Conservation (phyloP, 2,113 vertebrate genomes). For the Bubo scandiacus region DNA sequence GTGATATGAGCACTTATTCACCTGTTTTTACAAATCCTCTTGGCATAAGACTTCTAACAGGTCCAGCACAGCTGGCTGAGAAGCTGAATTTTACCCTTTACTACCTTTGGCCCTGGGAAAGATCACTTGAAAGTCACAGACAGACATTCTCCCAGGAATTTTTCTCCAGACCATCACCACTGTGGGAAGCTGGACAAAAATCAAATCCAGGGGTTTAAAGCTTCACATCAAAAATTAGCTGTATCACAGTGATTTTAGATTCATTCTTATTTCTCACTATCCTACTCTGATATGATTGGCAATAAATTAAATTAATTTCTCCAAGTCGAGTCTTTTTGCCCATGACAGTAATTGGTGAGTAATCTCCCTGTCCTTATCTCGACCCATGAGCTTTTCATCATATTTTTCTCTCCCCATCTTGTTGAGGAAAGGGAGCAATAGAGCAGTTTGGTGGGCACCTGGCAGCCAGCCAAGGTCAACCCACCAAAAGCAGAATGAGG, state of each 20-base stretch:
- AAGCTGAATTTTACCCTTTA: not conserved
- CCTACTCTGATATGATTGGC: not conserved
- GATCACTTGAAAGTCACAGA: not conserved
- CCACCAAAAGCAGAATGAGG: not conserved
- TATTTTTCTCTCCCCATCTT: not conserved
- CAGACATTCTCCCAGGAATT: not conserved
- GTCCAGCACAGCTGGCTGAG: not conserved
- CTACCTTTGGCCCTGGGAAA: not conserved
- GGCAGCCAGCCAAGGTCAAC: not conserved
- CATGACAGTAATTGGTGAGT: not conserved
- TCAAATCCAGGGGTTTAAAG: not conserved
- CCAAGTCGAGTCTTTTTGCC: not conserved
- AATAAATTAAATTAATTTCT: not conserved
- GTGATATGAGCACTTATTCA: not conserved
- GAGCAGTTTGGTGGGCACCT: not conserved
- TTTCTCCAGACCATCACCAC: not conserved
- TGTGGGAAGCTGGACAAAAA: not conserved
- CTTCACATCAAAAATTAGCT: not conserved
- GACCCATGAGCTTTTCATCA: rapidly evolving
- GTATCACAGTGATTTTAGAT: not conserved
- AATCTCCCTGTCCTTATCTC: not conserved
- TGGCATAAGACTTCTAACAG: not conserved
- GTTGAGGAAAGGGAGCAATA: not conserved
- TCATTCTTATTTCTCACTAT: rapidly evolving
- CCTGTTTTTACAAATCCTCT: not conserved